Percentiles rank a stretch among this genome's conserved stretches.
phyloP scores from a whole-genome alignment of 37 sponge, comb jelly and placozoan species.

The Chondrilla cf. caribensis region DNA sequence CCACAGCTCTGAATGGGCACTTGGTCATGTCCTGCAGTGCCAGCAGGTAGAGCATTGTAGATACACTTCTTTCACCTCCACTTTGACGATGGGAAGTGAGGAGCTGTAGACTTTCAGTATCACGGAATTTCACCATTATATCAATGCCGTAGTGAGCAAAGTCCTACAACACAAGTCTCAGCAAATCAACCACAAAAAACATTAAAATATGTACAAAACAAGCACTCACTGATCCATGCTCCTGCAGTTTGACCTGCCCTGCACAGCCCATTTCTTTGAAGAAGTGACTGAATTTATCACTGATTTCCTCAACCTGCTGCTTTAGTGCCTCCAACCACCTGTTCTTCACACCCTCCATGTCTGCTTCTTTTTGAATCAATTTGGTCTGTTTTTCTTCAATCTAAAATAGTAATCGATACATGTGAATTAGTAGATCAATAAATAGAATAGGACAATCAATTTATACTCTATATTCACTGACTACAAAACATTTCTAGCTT shows the following conservation, averaged over 20 bases:
- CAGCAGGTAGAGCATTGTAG: slow-evolving; percentile 98
- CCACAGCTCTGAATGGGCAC: slow-evolving; percentile 79
- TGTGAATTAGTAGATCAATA: too few relatives aligned
- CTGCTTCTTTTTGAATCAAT: slow-evolving; percentile 7
- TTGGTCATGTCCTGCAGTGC: slow-evolving; percentile 89
- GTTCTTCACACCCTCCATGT: slow-evolving; percentile 24
- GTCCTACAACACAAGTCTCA: slow-evolving; percentile 46
- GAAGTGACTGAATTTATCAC: slow-evolving; percentile 63
- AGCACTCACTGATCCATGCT: slow-evolving; percentile 35
- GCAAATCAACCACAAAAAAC: not conserved
- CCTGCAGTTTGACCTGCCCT: slow-evolving; percentile 77
- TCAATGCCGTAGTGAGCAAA: slow-evolving; percentile 86
- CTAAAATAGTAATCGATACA: too few relatives aligned
- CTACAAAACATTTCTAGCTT: too few relatives aligned
- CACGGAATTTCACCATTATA: slow-evolving; percentile 91
- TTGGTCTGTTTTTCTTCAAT: slow-evolving; percentile 20
- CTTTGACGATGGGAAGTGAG: slow-evolving; percentile 90
- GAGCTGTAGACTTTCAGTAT: slow-evolving; percentile 80
- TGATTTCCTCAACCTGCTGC: slow-evolving; percentile 59
- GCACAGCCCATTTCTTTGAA: slow-evolving; percentile 86
- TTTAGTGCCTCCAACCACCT: slow-evolving; percentile 81
- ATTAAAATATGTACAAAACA: not conserved
- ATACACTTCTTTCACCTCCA: slow-evolving; percentile 97
- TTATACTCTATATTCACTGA: too few relatives aligned
- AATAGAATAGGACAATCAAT: too few relatives aligned